Evolutionary conservation across 2,888 invertebrate genomes (phyloP), one percentile per base, ranked within the genome.

Genomic region (Chrysodeixis includens): DNA sequence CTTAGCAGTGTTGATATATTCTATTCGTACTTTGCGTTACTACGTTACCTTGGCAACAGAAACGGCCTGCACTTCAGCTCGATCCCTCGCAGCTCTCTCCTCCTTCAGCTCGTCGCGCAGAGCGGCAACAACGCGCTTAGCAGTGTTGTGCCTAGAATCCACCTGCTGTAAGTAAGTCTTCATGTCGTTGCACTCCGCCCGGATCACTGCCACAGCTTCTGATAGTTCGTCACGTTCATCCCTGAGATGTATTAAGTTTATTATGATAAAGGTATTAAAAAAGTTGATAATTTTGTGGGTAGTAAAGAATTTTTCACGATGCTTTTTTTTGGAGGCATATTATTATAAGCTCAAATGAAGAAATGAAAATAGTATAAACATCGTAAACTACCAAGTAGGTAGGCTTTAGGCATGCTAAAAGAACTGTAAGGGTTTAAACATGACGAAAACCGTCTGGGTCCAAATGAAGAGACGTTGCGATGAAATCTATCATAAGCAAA

Each of bases 41-140:
- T n/a, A 52, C 56, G 61, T 44, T 69, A 92, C 94, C 89, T 93
- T 94, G 1, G 78, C 79, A 0, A 90, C 63, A 26, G 86, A 71
- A 1, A 71, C 60, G 49, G 78, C 84, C 62, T 90, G 88, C 0
- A 85, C 75, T 44, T 94, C 94, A 0, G 88, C 88, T 30, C 84
- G 83, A 40, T 86, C 91, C 68, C 88, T 86, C 0, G 88, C 89
- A 0, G 66, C 69, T 0, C 93, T 83, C 52, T 95, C 94, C 2
- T 94, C 94, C 6, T 84, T 80, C 63, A 95, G 56, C 0, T 93
- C 91, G 30, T 93, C 94, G 0, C 94, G 69, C 14, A 95, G 59
- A 0, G 93, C 94, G 0, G 77, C 61, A 0, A 93, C 88, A 0
- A 92, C 84, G 0, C 91, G 83, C 72, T 94, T 94, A 0, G 91